Percentiles rank a stretch among this genome's conserved stretches.
phyloP scores from a whole-genome alignment of 2,113 vertebrate species.

The Potamarius usumacintae region DNA sequence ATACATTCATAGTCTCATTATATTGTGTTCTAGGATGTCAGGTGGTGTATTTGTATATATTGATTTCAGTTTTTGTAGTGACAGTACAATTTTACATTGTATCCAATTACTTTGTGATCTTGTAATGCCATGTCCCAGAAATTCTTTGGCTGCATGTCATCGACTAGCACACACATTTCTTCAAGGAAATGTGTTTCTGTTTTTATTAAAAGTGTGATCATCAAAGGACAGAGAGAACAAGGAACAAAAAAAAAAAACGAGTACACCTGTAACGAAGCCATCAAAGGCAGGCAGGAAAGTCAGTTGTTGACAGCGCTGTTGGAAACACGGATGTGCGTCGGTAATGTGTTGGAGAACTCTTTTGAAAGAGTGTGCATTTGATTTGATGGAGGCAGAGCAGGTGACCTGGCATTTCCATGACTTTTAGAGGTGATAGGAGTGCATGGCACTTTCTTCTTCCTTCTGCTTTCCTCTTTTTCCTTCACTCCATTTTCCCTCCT shows the following conservation, averaged over 20 bases:
- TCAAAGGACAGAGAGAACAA: constrained; percentile 44
- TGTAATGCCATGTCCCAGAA: constrained; percentile 25
- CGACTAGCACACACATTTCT: constrained; percentile 25
- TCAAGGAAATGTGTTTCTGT: constrained; percentile 40
- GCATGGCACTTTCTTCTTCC: constrained; percentile 60
- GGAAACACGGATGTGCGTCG: constrained; percentile 28
- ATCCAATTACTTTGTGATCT: constrained; percentile 2
- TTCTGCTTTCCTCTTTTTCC: not conserved
- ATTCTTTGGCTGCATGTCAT: constrained; percentile 6
- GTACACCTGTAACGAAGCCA: constrained; percentile 52
- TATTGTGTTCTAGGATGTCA: not conserved
- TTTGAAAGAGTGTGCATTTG: constrained; percentile 35
- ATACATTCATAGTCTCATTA: not conserved
- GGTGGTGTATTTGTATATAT: not conserved
- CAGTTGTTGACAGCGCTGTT: constrained; percentile 46
- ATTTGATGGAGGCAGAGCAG: constrained; percentile 61
- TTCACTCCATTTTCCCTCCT: not conserved
- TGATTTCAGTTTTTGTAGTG: not conserved
- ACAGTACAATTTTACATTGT: constrained; percentile 2
- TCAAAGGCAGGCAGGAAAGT: constrained; percentile 51
- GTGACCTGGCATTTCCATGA: constrained; percentile 79
- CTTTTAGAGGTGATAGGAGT: constrained; percentile 74
- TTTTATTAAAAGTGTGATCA: constrained; percentile 64
- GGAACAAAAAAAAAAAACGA: constrained; percentile 36
- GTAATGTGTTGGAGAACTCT: constrained; percentile 12